Conservation (phyloP, 2,888 invertebrate genomes). For the Diaprepes abbreviatus region DNA sequence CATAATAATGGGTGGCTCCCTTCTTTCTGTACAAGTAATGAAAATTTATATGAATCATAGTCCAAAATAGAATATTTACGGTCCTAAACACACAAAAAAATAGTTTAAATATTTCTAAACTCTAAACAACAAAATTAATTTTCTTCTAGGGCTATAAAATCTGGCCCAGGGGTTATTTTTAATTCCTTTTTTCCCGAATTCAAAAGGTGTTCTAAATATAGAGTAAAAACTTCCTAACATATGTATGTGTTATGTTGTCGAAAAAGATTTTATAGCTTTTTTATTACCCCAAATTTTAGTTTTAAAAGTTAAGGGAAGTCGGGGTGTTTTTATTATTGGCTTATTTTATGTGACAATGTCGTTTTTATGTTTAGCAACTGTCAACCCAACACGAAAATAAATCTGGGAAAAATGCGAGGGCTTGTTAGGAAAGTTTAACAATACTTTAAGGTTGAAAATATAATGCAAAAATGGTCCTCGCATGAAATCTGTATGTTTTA, state of each 20-base stretch:
- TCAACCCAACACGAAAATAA: not conserved
- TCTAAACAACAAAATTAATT: too few relatives aligned
- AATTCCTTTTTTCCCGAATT: not conserved
- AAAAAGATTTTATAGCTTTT: conserved; percentile 24
- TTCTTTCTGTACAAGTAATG: too few relatives aligned
- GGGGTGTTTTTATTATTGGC: conserved; percentile 11
- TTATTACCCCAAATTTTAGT: conserved; percentile 17
- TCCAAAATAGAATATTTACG: too few relatives aligned
- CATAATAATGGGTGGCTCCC: too few relatives aligned
- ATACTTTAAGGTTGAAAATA: too few relatives aligned
- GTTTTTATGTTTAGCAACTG: conserved; percentile 10
- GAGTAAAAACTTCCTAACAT: conserved; percentile 3
- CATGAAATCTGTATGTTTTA: too few relatives aligned
- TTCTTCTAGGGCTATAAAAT: not conserved
- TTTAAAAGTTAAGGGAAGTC: conserved; percentile 6
- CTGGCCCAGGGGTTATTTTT: not conserved
- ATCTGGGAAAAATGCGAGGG: not conserved
- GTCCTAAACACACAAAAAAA: too few relatives aligned
- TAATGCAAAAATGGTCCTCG: too few relatives aligned
- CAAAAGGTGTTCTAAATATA: conserved; percentile 9
- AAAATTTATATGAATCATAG: too few relatives aligned
- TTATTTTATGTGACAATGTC: conserved; percentile 11
- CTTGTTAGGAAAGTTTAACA: too few relatives aligned
- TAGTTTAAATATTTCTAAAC: too few relatives aligned
- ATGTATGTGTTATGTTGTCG: not conserved